Evolutionary conservation across 2,797 vertebrate species (phyloP).

Genomic region (Clarias pachynema): DNA sequence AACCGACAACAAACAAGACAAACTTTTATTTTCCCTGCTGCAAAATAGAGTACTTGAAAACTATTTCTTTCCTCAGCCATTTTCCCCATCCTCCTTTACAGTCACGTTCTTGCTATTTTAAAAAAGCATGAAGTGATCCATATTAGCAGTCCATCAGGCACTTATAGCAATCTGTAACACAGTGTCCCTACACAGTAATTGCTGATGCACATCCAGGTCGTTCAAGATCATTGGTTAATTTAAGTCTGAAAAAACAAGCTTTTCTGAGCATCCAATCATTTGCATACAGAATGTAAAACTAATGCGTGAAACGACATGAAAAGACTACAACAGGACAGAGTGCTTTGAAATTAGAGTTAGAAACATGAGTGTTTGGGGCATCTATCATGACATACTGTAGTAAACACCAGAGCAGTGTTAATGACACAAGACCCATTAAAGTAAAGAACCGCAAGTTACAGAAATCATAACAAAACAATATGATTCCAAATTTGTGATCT

Average conservation of each 20-base stretch:
- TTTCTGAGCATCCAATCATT: background rate
- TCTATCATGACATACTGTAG: background rate
- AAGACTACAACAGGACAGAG: background rate
- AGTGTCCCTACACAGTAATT: background rate
- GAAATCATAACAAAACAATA: constrained; percentile 31
- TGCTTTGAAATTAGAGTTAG: background rate
- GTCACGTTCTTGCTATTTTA: background rate
- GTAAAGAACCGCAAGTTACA: background rate
- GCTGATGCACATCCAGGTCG: background rate
- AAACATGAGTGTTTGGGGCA: background rate
- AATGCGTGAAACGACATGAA: background rate
- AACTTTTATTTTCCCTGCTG: background rate
- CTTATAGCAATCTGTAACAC: background rate
- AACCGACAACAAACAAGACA: background rate
- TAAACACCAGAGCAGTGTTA: constrained; percentile 15
- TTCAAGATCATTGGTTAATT: background rate
- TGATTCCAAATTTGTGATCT: constrained; percentile 16
- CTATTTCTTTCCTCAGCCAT: background rate
- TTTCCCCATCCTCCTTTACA: background rate
- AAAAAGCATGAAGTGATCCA: background rate
- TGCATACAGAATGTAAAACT: background rate
- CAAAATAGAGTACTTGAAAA: background rate
- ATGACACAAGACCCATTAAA: background rate
- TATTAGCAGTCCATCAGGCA: background rate
- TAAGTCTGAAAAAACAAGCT: background rate